Percentiles rank a stretch among this genome's conserved stretches.
phyloP scores from a whole-genome alignment of 2,888 invertebrate species.

The Papilio elwesi region DNA sequence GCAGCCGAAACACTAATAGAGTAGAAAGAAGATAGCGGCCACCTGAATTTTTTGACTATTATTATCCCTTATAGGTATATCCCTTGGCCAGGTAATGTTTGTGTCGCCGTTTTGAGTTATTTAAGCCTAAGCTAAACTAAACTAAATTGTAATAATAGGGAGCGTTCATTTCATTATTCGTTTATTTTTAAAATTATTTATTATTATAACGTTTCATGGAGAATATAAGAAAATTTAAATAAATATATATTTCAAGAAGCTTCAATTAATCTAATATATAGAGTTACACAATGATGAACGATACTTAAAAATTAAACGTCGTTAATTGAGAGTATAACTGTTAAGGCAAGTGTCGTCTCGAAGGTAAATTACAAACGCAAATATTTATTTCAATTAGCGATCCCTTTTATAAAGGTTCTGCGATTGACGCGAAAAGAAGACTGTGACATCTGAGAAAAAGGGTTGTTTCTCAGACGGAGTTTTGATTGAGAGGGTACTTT shows the following conservation, averaged over 20 bases:
- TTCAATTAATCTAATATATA: background rate
- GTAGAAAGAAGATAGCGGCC: no score
- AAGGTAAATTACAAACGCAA: conserved; percentile 72
- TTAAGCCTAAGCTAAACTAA: no score
- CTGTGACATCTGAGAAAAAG: conserved; percentile 76
- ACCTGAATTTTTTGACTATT: no score
- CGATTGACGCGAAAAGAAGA: conserved; percentile 74
- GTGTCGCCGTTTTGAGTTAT: no score
- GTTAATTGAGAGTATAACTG: conserved; percentile 50
- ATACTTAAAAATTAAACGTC: conserved; percentile 30
- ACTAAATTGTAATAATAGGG: no score
- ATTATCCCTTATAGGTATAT: no score
- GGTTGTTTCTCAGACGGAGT: conserved; percentile 60
- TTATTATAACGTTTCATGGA: no score
- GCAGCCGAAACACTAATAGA: no score
- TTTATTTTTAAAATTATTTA: no score
- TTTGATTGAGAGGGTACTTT: conserved; percentile 69
- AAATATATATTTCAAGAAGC: background rate
- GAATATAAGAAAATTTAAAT: no score
- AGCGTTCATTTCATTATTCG: no score
- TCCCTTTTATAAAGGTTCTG: conserved; percentile 56
- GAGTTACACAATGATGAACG: conserved; percentile 9
- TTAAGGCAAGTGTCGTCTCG: conserved; percentile 56
- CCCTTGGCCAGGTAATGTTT: no score
- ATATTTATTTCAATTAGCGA: conserved; percentile 80